These are phyloP conservation scores for Petrophora chlorosata DNA, from an alignment of 2,888 invertebrate genomes.

Conservation along the genomic window DNA sequence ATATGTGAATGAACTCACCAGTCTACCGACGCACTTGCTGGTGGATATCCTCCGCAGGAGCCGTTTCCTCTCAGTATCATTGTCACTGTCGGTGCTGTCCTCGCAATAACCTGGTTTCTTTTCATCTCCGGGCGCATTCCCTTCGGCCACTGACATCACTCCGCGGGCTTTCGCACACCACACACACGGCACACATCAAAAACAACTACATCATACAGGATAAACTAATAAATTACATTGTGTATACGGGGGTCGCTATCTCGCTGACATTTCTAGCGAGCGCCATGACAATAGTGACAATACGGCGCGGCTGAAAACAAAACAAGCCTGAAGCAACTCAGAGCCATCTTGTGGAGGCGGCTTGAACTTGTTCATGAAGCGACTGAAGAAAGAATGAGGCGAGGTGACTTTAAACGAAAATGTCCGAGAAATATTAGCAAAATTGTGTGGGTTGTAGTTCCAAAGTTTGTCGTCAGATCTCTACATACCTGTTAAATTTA, in stretches of 20 bases:
- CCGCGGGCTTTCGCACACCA: slow-evolving; percentile 62
- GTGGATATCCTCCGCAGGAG: slow-evolving; percentile 92
- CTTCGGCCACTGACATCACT: slow-evolving; percentile 74
- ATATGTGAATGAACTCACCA: slow-evolving; percentile 78
- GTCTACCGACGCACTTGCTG: slow-evolving; percentile 91
- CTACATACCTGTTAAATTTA: not conserved
- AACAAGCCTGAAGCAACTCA: slow-evolving; percentile 58
- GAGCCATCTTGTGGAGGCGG: slow-evolving; percentile 51
- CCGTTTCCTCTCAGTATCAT: slow-evolving; percentile 90
- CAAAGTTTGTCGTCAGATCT: slow-evolving; percentile 20
- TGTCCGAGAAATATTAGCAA: not conserved
- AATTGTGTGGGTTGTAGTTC: slow-evolving; percentile 19
- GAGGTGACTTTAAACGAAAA: not conserved
- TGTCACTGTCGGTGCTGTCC: slow-evolving; percentile 90
- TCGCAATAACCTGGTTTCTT: slow-evolving; percentile 66
- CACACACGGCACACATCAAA: slow-evolving; percentile 66
- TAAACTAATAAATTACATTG: slow-evolving; percentile 65
- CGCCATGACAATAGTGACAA: slow-evolving; percentile 80
- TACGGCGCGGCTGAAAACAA: slow-evolving; percentile 74
- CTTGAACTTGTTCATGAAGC: slow-evolving; percentile 18
- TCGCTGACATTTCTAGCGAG: slow-evolving; percentile 74
- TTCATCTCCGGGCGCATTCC: slow-evolving; percentile 55
- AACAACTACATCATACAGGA: slow-evolving; percentile 79
- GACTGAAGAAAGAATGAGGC: not conserved
- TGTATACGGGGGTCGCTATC: slow-evolving; percentile 63